Conservation (phyloP, 2,888 invertebrate genomes). For the Noctua janthe region DNA sequence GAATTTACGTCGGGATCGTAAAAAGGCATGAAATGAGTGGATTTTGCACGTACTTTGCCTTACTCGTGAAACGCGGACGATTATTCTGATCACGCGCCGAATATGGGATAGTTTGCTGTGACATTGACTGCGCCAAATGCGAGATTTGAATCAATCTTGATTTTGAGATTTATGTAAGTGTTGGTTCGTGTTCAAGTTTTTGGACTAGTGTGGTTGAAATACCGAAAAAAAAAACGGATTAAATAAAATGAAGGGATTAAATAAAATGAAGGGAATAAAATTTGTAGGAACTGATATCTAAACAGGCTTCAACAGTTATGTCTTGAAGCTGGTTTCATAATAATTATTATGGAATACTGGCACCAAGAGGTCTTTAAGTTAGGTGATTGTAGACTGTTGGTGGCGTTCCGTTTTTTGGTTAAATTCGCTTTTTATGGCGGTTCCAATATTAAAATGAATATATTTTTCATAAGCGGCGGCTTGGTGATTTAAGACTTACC, state of each 20-base stretch:
- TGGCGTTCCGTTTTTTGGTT: background rate
- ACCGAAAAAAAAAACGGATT: background rate
- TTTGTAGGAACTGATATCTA: background rate
- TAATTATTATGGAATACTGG: background rate
- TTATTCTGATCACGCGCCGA: slow-evolving; percentile 63
- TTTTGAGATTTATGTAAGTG: slow-evolving; percentile 40
- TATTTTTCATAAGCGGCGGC: background rate
- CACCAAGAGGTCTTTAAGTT: background rate
- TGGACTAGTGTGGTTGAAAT: background rate
- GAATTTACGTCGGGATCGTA: slow-evolving; percentile 63
- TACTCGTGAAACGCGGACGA: slow-evolving; percentile 52
- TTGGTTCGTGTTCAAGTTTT: background rate
- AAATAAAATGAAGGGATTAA: background rate
- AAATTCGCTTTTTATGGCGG: background rate
- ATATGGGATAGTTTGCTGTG: slow-evolving; percentile 67
- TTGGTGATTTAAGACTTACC: background rate
- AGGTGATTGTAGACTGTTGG: background rate
- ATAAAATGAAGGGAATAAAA: background rate
- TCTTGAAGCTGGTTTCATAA: background rate
- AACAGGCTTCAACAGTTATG: background rate
- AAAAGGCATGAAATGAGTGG: slow-evolving; percentile 66
- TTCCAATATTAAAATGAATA: background rate
- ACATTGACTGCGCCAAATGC: slow-evolving; percentile 61
- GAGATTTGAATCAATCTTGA: slow-evolving; percentile 63
- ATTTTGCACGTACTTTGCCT: slow-evolving; percentile 63